Conservation (phyloP, 2,113 vertebrate genomes). For the Prochilodus magdalenae region DNA sequence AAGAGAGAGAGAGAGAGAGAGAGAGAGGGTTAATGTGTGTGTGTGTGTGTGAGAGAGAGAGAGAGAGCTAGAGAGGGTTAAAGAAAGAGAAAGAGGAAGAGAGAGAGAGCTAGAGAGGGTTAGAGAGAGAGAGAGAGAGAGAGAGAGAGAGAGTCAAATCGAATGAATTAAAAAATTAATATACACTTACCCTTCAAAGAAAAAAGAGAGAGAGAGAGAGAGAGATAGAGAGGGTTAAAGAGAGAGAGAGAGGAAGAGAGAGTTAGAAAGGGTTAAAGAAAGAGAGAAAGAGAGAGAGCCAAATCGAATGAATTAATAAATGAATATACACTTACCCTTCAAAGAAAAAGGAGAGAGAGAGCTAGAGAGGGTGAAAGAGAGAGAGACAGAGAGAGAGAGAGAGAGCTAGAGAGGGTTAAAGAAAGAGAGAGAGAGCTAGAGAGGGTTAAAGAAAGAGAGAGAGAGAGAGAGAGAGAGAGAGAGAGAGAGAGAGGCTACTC, state of each 20-base stretch:
- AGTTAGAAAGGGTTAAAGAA: no score
- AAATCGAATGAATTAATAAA: background rate
- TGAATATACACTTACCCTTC: slow-evolving; percentile 31
- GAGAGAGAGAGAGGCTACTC: slow-evolving; percentile 49
- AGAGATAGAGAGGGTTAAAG: no score
- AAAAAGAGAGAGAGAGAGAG: no score
- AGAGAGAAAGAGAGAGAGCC: background rate
- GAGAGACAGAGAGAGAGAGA: slow-evolving; percentile 12
- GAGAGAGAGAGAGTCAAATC: background rate
- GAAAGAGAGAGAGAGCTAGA: background rate
- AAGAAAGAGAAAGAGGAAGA: no score
- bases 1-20: background rate
- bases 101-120: no score
- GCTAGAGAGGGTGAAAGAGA: background rate
- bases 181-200: slow-evolving; percentile 28
- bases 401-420: no score
- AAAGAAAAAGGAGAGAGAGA: background rate
- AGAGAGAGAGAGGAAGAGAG: no score
- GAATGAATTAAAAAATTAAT: slow-evolving; percentile 1
- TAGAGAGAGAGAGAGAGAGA: no score
- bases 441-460: slow-evolving; percentile 11
- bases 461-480: background rate
- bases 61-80: no score
- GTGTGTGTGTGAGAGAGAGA: no score
- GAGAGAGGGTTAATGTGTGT: no score